Percentiles rank a stretch among this genome's conserved stretches.
These are phyloP conservation scores for Sturnus vulgaris DNA, from an alignment of 2,113 vertebrate genomes.

Conservation along the genomic window DNA sequence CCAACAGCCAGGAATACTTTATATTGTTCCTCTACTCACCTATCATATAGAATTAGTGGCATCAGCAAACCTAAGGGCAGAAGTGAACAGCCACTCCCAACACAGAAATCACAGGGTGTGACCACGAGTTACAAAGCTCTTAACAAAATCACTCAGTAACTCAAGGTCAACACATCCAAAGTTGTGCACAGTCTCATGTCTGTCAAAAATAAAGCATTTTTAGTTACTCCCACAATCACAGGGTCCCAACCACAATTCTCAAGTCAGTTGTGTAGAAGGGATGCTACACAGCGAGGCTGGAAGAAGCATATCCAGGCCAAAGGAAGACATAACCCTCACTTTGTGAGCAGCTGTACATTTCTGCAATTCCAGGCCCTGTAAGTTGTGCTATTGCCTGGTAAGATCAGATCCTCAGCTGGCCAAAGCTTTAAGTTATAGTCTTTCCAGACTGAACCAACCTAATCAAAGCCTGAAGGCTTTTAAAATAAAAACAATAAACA, in stretches of 20 bases:
- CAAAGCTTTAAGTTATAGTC: not conserved
- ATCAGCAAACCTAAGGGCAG: not conserved
- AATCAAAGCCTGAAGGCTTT: not conserved
- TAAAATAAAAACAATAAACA: not conserved
- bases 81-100: not conserved
- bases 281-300: not conserved
- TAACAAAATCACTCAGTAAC: not conserved
- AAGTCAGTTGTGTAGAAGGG: not conserved
- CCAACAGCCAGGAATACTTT: not conserved
- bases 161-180: not conserved
- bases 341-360: not conserved
- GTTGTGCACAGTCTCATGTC: not conserved
- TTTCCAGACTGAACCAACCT: not conserved
- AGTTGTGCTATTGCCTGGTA: accelerated
- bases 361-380: not conserved
- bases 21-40: not conserved
- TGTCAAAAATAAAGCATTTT: not conserved
- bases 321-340: not conserved
- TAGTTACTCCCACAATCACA: not conserved
- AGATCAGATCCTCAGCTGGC: not conserved
- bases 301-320: not conserved
- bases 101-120: not conserved
- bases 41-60: not conserved
- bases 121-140: not conserved
- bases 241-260: not conserved